A percentile compares a stretch with the other conserved stretches of the same genome.
Evolutionary conservation across 2,113 vertebrate genomes (phyloP).

Genomic region (Synodontis membranacea): DNA sequence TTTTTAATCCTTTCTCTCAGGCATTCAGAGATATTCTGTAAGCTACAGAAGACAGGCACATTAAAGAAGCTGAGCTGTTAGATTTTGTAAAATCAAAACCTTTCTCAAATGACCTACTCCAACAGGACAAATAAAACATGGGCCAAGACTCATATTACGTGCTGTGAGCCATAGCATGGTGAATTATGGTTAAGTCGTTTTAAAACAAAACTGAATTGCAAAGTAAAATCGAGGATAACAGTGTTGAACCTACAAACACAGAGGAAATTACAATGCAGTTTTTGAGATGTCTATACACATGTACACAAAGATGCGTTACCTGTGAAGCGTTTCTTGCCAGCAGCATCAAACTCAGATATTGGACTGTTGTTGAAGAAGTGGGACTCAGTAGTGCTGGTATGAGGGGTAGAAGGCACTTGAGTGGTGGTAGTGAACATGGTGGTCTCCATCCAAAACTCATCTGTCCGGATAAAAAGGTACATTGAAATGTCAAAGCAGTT

Average conservation of each 20-base stretch:
- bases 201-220: background rate
- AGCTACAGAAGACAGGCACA: constrained; percentile 30
- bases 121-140: constrained; percentile 3
- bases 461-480: constrained; percentile 60
- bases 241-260: background rate
- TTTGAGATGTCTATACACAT: constrained; percentile 1
- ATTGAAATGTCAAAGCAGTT: background rate
- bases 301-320: constrained; percentile 70
- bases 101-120: constrained; percentile 14
- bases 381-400: constrained; percentile 55
- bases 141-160: background rate
- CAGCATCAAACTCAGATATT: constrained; percentile 81
- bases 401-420: constrained; percentile 60
- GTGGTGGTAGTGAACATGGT: constrained; percentile 66
- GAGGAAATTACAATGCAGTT: background rate
- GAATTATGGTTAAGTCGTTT: background rate
- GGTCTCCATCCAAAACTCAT: constrained; percentile 71
- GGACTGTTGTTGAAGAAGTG: constrained; percentile 74
- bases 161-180: background rate
- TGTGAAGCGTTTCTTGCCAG: constrained; percentile 89
- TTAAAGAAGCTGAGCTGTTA: constrained; percentile 15
- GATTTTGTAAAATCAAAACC: constrained; percentile 18
- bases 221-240: background rate
- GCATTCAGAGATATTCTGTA: constrained; percentile 40
- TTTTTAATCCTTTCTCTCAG: constrained; percentile 41